Evolutionary conservation across 2,888 invertebrate genomes (phyloP).

Genomic region (Molorchus minor): DNA sequence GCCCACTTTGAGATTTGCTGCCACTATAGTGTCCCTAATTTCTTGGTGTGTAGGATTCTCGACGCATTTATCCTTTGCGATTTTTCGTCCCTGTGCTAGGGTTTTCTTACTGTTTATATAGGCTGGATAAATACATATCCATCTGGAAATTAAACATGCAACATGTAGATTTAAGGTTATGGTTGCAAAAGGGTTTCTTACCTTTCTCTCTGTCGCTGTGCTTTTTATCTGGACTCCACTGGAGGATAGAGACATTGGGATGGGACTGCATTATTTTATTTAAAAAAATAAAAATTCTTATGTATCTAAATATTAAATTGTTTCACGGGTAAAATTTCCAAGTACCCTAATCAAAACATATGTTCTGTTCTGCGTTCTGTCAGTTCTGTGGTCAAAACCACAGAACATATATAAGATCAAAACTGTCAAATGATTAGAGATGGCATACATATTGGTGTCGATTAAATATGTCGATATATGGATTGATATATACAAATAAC

Average conservation of each 20-base stretch:
- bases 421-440: too few relatives aligned
- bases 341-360: too few relatives aligned
- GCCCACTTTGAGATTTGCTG: constrained; percentile 84
- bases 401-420: too few relatives aligned
- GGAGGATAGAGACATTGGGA: constrained; percentile 42
- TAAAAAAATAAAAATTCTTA: too few relatives aligned
- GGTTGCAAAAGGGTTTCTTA: too few relatives aligned
- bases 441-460: too few relatives aligned
- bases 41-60: constrained; percentile 96
- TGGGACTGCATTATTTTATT: constrained; percentile 42
- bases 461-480: too few relatives aligned
- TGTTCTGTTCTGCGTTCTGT: too few relatives aligned
- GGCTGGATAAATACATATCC: constrained; percentile 97
- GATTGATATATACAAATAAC: too few relatives aligned
- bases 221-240: constrained; percentile 78
- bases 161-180: constrained; percentile 21
- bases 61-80: constrained; percentile 86
- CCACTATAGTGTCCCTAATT: constrained; percentile 89
- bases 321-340: too few relatives aligned
- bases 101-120: constrained; percentile 96
- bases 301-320: too few relatives aligned
- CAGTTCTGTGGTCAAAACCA: too few relatives aligned
- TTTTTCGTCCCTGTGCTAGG: constrained; percentile 84
- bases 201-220: constrained; percentile 83
- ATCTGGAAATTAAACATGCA: constrained; percentile 67